These are phyloP conservation scores for Malthinus seriepunctatus DNA, from an alignment of 2,888 invertebrate genomes.

Conservation along the genomic window DNA sequence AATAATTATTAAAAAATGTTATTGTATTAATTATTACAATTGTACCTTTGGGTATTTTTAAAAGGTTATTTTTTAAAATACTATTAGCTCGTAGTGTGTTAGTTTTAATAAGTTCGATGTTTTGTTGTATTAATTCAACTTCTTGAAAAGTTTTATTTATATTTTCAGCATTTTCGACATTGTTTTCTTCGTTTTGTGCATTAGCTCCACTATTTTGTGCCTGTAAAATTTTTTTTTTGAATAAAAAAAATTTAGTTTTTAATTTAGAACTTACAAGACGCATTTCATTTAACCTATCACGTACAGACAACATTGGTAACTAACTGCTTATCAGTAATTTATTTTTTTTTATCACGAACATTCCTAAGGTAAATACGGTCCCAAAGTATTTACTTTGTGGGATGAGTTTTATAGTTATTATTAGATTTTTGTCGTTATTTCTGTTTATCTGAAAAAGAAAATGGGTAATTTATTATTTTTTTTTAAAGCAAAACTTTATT, in stretches of 20 bases:
- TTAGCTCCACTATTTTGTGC: slow-evolving; percentile 10
- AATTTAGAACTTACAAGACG: slow-evolving; percentile 16
- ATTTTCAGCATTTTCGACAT: slow-evolving; percentile 12
- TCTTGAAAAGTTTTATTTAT: slow-evolving; percentile 40
- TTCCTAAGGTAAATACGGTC: too few species aligned
- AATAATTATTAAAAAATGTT: background rate
- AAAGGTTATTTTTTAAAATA: slow-evolving; percentile 18
- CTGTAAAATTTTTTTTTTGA: background rate
- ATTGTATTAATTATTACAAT: background rate
- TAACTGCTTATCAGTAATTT: background rate
- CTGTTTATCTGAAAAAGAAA: too few species aligned
- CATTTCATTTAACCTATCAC: slow-evolving; percentile 28
- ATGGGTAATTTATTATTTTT: too few species aligned
- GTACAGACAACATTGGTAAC: slow-evolving; percentile 5
- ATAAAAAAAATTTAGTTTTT: background rate
- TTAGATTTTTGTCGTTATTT: too few species aligned
- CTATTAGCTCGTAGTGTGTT: slow-evolving; percentile 53
- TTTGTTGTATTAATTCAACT: slow-evolving; percentile 53
- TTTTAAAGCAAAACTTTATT: too few species aligned
- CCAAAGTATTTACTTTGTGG: too few species aligned
- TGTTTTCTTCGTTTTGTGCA: background rate
- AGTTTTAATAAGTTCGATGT: slow-evolving; percentile 58
- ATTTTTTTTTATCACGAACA: background rate
- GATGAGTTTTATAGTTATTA: too few species aligned
- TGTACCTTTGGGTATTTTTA: slow-evolving; percentile 27